Conservation (phyloP, 1,140 invertebrate genomes). For the Apis laboriosa region DNA sequence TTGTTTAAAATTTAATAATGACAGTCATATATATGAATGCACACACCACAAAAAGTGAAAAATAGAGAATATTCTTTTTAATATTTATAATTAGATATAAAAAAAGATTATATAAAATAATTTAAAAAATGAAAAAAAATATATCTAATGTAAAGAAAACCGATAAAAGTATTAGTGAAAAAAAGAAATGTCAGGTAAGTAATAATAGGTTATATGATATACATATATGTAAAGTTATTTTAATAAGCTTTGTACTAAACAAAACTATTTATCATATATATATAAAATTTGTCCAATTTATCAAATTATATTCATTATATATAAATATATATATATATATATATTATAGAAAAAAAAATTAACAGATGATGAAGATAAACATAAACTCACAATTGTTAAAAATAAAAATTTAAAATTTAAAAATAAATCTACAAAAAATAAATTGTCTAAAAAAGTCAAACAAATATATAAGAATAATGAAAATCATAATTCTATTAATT, state of each 20-base stretch:
- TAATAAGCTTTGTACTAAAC: too few species aligned
- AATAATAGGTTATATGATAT: background rate
- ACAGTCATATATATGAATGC: too few species aligned
- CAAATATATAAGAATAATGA: background rate
- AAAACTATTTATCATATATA: background rate
- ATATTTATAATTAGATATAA: background rate
- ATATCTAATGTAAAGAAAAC: background rate
- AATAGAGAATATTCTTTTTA: background rate
- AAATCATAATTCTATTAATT: background rate
- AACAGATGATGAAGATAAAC: background rate
- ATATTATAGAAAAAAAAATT: slow-evolving; percentile 23
- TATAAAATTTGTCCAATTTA: background rate
- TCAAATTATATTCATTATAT: background rate
- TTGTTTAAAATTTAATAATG: background rate
- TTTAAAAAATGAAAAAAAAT: background rate
- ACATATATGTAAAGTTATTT: background rate
- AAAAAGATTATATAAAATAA: background rate
- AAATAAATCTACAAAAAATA: background rate
- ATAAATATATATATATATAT: background rate
- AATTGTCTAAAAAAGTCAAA: slow-evolving; percentile 5
- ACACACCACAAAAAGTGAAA: background rate
- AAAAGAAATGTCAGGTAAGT: background rate
- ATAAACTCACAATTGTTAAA: background rate
- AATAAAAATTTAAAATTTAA: slow-evolving; percentile 23
- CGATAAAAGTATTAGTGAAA: background rate